Base-by-base conservation (phyloP, 2,113 vertebrate genomes). In the Salvator merianae region DNA sequence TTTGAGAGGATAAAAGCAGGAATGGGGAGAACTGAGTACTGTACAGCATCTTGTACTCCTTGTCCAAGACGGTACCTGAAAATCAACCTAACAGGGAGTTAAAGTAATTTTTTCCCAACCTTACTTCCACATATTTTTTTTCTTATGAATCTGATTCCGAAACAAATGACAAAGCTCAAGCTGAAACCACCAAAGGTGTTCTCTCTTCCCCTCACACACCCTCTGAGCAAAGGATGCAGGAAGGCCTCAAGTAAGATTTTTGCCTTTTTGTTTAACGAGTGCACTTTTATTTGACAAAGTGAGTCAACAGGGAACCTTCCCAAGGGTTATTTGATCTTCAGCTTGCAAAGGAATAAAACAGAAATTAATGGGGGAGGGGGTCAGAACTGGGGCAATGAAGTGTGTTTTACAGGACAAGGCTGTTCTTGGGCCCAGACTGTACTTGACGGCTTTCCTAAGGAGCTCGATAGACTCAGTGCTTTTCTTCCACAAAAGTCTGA, bases 211-310 rank as follows among this genome's bases (percentile, higher is more conserved):
- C 79, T 18, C 6, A 14, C 24, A 8, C 9, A 50, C 18, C 20
- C 59, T n/a, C 47, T 36, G 24, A 55, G 65, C 55, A 73, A 84
- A 36, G 38, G 38, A 71, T 84, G 75, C 55, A 24, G 24, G 10
- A 22, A 79, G 83, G 30, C 83, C 66, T 71, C 38, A 78, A 84
- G 43, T 22, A 47, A 32, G 38, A 30, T 36, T 84, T 84, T 84
- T 79, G 63, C 68, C 34, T 79, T 62, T 63, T 30, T 71, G 53
- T 84, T 84, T 47, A 63, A 22, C 72, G 40, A 73, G 55, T 65
- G 77, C 69, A 85, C 83, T 77, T 85, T 85, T 85, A 43, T 79
- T 79, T 79, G 55, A 79, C n/a, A 50, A 85, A 85, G 40, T 65
- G 68, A 85, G 77, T 79, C 83, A 85, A 79, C 55, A 73, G 32